Percentiles rank a stretch among this genome's conserved stretches.
Evolutionary conservation across 2,113 vertebrate genomes (phyloP).

Genomic region (Indicator indicator): DNA sequence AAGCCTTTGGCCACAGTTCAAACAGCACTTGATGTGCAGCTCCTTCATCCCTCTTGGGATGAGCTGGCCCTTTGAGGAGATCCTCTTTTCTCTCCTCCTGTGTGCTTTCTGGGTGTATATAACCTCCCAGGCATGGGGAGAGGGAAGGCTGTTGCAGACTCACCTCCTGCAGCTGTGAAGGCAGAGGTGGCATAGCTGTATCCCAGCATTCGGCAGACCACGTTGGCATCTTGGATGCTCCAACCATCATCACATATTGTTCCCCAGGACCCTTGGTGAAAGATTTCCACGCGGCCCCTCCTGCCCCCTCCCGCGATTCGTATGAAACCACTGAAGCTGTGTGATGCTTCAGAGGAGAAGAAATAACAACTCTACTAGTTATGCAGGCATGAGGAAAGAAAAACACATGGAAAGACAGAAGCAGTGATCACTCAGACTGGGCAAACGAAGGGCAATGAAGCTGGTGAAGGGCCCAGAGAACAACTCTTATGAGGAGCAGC

Average conservation of each 20-base stretch:
- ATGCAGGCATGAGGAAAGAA: neutral
- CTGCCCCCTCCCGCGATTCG: constrained; percentile 43
- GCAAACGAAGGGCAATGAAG: too few relatives aligned
- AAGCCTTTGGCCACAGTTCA: neutral
- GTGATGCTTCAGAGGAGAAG: neutral
- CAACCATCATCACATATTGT: constrained; percentile 89
- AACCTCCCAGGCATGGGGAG: neutral
- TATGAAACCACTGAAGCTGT: fast-evolving
- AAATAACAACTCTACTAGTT: neutral
- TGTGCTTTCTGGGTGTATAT: neutral
- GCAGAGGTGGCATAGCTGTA: neutral
- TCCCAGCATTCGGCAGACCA: constrained; percentile 88
- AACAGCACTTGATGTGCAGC: neutral
- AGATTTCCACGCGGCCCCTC: constrained; percentile 84
- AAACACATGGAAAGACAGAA: neutral
- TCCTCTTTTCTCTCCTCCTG: neutral
- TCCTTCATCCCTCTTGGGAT: neutral
- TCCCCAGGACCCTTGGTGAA: constrained; percentile 74
- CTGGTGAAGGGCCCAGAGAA: too few relatives aligned
- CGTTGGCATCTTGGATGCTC: constrained; percentile 47
- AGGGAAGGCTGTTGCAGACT: neutral
- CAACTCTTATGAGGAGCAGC: too few relatives aligned
- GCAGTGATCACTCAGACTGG: neutral
- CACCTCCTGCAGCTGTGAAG: constrained; percentile 64
- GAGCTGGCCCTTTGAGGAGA: neutral